Conservation (phyloP, 2,888 invertebrate genomes). For the Andrena trimmerana region DNA sequence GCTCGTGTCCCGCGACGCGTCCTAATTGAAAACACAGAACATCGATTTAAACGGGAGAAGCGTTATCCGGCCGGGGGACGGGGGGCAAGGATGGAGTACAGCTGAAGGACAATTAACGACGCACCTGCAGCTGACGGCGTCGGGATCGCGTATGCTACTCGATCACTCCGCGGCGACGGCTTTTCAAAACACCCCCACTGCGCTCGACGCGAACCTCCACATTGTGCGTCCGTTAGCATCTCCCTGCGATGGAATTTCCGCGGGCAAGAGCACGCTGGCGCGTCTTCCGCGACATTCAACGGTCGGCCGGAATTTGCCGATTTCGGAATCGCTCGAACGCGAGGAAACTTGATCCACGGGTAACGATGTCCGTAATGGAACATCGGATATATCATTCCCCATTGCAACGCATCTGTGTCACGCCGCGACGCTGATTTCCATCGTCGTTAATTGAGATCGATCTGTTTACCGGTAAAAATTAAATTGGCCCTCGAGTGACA, state of each 20-base stretch:
- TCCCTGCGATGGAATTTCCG: slow-evolving; percentile 19
- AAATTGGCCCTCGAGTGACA: background rate
- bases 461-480: background rate
- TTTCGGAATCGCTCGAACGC: background rate
- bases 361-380: background rate
- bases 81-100: slow-evolving; percentile 28
- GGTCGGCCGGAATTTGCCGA: background rate
- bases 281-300: background rate
- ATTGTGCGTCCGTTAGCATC: slow-evolving; percentile 45
- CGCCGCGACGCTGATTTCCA: background rate
- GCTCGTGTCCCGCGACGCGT: background rate
- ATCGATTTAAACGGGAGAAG: slow-evolving; percentile 46
- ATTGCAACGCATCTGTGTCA: background rate
- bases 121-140: slow-evolving; percentile 53
- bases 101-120: slow-evolving; percentile 59
- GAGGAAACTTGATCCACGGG: background rate
- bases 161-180: slow-evolving; percentile 52
- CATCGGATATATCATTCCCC: background rate
- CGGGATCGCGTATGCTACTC: slow-evolving; percentile 58
- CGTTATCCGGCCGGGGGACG: slow-evolving; percentile 3
- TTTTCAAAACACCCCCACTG: slow-evolving; percentile 49
- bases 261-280: background rate
- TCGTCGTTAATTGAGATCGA: slow-evolving; percentile 7
- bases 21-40: slow-evolving; percentile 42
- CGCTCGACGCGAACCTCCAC: background rate